These are phyloP conservation scores for Tetanocera ferruginea DNA, from an alignment of 2,888 invertebrate genomes.

Conservation along the genomic window DNA sequence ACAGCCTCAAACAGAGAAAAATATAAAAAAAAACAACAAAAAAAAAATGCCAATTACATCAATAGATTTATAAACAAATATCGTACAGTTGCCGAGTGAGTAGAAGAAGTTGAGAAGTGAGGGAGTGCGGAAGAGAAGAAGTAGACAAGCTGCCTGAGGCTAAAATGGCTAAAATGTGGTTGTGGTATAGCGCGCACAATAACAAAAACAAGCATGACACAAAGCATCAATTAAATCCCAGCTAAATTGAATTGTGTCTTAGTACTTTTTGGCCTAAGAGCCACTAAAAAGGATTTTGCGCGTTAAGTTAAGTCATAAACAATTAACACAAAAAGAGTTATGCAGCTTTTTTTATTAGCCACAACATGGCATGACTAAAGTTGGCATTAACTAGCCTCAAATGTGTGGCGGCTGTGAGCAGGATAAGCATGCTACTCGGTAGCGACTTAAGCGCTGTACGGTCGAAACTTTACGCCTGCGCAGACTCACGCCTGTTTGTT, in stretches of 20 bases:
- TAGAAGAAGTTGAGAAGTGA: not conserved
- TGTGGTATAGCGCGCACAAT: constrained; percentile 3
- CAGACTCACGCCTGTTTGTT: not conserved
- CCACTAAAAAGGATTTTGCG: not conserved
- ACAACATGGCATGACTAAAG: constrained; percentile 1
- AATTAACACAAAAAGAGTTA: not conserved
- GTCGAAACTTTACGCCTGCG: constrained; percentile 13
- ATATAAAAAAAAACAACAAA: not conserved
- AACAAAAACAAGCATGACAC: not conserved
- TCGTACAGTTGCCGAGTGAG: not conserved
- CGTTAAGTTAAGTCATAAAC: constrained; percentile 20
- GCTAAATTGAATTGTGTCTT: not conserved
- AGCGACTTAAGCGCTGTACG: not conserved
- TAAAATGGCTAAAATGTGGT: not conserved
- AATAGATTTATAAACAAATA: not conserved
- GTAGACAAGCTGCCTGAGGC: not conserved
- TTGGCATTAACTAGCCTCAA: not conserved
- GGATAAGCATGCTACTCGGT: not conserved
- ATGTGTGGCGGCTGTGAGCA: not conserved
- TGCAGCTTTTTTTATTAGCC: not conserved
- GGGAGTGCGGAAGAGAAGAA: not conserved
- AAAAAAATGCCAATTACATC: no score
- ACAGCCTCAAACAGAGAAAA: not conserved
- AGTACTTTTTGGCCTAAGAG: not conserved
- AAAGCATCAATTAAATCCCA: constrained; percentile 16